A percentile compares a stretch with the other conserved stretches of the same genome.
Conservation (phyloP, 2,888 invertebrate species). For the Watsonalla binaria region DNA sequence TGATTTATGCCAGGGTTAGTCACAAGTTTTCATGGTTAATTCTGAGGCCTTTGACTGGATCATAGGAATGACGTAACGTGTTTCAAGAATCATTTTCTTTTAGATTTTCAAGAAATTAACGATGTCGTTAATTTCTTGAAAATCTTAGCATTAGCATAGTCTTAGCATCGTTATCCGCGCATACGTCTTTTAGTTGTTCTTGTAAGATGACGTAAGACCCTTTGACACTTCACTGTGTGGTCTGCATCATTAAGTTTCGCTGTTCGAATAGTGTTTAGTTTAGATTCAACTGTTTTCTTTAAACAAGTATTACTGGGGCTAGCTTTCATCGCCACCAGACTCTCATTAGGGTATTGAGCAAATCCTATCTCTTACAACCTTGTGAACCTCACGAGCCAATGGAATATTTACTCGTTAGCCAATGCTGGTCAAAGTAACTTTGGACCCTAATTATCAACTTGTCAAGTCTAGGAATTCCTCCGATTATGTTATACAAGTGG, state of each 20-base stretch:
- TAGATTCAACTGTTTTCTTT: not conserved
- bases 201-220: not conserved
- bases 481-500: slow-evolving; percentile 16
- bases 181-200: not conserved
- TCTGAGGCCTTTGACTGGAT: slow-evolving; percentile 13
- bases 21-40: slow-evolving; percentile 31
- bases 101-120: too few species aligned
- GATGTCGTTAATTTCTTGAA: too few species aligned
- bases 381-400: slow-evolving; percentile 48
- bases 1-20: slow-evolving; percentile 48
- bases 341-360: slow-evolving; percentile 65
- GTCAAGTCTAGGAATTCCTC: slow-evolving; percentile 11
- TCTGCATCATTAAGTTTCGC: slow-evolving; percentile 13
- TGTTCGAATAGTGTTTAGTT: slow-evolving; percentile 5
- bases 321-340: slow-evolving; percentile 32
- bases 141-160: too few species aligned
- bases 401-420: slow-evolving; percentile 41
- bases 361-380: slow-evolving; percentile 48
- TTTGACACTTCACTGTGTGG: slow-evolving; percentile 14
- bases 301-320: not conserved
- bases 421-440: not conserved
- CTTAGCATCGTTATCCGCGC: not conserved
- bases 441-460: not conserved
- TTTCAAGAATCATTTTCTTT: not conserved
- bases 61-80: slow-evolving; percentile 16